Evolutionary conservation across 2,888 invertebrate species (phyloP), one percentile per base, ranked within the genome.

Genomic region (Platycheirus rosarum): DNA sequence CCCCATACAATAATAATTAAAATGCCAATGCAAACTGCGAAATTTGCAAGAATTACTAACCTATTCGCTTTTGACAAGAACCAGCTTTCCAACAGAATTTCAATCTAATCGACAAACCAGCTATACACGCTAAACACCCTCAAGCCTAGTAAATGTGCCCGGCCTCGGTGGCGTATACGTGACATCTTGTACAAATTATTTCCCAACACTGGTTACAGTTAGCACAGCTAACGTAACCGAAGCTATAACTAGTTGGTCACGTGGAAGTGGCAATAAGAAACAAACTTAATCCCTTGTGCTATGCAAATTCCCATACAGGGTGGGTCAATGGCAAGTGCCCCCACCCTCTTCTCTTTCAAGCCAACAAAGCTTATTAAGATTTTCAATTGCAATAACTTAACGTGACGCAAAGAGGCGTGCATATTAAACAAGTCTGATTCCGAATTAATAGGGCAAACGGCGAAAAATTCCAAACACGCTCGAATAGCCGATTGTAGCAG

Each of bases 361-460:
- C 20, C 18, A 7, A 8, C 23, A 40, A 37, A 55, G 23, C 57
- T 26, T 57, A 37, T 44, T 44, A 44, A 32, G 18, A 60, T 3
- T 44, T 29, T 18, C 29, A 44, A 44, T 60, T 44, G 29, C 29
- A 44, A 60, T 44, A 44, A 60, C 44, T 44, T 44, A 16, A 60
- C 29, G 42, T 16, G 29, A 29, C 16, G 18, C 44, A 29, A 44
- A 44, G n/a, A n/a, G 18, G 60, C 29, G n/a, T 29, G 44, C 29
- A 60, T 44, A 16, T 26, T 18, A 29, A 32, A 44, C 29, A 29
- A 44, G 44, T 29, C n/a, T 7, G 0, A 14, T 44, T 29, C 11
- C 23, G 14, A 40, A 23, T 57, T 40, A 57, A 57, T 40, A 23
- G 40, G 23, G 13, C 55, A 57, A 40, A 23, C 13, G 55, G 1